Conservation (phyloP, 30 jellyfish, hydroid and myxozoan genomes). For the Chironex yamaguchii region DNA sequence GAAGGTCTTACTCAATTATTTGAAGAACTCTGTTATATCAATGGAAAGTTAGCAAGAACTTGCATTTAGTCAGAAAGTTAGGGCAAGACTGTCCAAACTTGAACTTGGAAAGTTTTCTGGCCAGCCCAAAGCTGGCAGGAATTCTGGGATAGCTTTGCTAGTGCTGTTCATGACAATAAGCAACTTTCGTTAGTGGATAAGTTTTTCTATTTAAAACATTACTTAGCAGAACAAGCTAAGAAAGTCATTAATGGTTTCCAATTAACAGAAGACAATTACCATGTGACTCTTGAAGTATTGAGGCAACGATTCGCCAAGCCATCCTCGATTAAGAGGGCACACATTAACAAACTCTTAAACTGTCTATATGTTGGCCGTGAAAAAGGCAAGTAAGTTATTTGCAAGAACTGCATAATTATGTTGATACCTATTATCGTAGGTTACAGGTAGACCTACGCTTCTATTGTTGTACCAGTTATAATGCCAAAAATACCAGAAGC, state of each 20-base stretch:
- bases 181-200: constrained; percentile 22
- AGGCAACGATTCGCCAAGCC: constrained; percentile 41
- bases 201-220: constrained; percentile 6
- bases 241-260: constrained; percentile 36
- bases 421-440: constrained; percentile 52
- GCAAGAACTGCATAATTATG: constrained; percentile 27
- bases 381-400: not conserved
- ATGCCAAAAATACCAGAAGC: constrained; percentile 33
- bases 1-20: too few relatives aligned
- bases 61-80: too few relatives aligned
- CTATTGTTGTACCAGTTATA: constrained; percentile 12
- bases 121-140: constrained; percentile 49
- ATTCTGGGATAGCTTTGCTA: constrained; percentile 45
- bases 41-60: too few relatives aligned
- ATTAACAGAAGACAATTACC: constrained; percentile 54
- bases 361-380: constrained; percentile 23
- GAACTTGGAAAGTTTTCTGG: constrained; percentile 35
- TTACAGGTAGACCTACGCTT: constrained; percentile 1
- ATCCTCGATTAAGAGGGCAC: constrained; percentile 37
- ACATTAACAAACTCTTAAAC: constrained; percentile 15
- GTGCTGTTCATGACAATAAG: constrained; percentile 36
- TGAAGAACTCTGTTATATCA: too few relatives aligned
- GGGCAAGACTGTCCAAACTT: constrained; percentile 29
- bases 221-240: constrained; percentile 35
- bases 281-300: constrained; percentile 20